phyloP scores from a whole-genome alignment of 2,797 vertebrate species.

The Ctenochaetus hawaiiensis region DNA sequence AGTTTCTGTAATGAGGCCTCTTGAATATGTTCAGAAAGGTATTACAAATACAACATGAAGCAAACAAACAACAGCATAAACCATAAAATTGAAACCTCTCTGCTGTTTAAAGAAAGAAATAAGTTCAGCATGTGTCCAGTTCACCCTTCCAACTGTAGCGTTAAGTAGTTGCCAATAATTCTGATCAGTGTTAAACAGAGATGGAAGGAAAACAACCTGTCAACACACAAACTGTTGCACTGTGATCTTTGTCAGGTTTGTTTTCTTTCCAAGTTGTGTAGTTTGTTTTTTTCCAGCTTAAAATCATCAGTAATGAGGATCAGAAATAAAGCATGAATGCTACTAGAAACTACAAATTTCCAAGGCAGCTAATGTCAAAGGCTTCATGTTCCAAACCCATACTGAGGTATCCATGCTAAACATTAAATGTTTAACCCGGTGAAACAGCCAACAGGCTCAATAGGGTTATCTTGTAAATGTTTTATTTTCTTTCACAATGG shows the following conservation, averaged over 20 bases:
- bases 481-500: slow-evolving; percentile 19
- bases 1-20: too few species aligned
- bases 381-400: slow-evolving; percentile 41
- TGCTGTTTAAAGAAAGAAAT: slow-evolving; percentile 1
- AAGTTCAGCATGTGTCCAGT: slow-evolving; percentile 14
- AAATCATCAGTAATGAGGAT: slow-evolving; percentile 12
- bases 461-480: slow-evolving; percentile 15
- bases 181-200: background rate
- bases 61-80: slow-evolving; percentile 16
- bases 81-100: background rate
- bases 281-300: slow-evolving; percentile 3
- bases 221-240: slow-evolving; percentile 14
- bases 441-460: slow-evolving; percentile 2
- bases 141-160: background rate
- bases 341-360: slow-evolving; percentile 36
- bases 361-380: slow-evolving; percentile 58
- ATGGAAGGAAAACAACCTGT: too few species aligned
- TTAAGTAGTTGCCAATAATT: background rate
- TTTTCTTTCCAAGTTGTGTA: slow-evolving; percentile 7
- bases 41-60: slow-evolving; percentile 6
- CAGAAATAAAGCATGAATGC: slow-evolving; percentile 37
- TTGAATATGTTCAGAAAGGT: background rate
- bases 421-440: slow-evolving; percentile 23
- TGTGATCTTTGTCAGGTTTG: slow-evolving; percentile 20
- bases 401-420: slow-evolving; percentile 45